phyloP scores from a whole-genome alignment of 2,888 invertebrate species.

The Zhuqinia jingwanae region DNA sequence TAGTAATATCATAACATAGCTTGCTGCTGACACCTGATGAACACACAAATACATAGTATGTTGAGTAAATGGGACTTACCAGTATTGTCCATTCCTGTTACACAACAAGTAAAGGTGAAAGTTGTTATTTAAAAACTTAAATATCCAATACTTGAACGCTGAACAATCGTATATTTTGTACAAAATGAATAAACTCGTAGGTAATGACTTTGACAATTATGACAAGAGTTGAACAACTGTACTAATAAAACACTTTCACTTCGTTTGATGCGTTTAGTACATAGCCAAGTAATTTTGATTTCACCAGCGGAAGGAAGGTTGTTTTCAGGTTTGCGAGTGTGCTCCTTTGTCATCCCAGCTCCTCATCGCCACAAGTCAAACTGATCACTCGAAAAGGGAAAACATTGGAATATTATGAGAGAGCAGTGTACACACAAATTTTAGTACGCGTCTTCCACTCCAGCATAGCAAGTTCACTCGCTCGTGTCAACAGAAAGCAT shows the following conservation, averaged over 20 bases:
- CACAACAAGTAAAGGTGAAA: not conserved
- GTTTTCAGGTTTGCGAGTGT: not conserved
- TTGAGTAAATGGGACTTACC: not conserved
- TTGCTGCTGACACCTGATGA: conserved; percentile 25
- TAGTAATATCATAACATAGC: not conserved
- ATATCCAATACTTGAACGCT: too few relatives aligned
- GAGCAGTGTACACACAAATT: not conserved
- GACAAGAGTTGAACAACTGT: too few relatives aligned
- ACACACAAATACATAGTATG: too few relatives aligned
- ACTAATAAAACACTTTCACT: conserved; percentile 8
- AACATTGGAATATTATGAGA: conserved; percentile 1
- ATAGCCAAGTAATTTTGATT: not conserved
- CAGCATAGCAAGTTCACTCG: too few relatives aligned
- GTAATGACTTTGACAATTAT: too few relatives aligned
- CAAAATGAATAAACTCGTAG: too few relatives aligned
- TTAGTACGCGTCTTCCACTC: not conserved
- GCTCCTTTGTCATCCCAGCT: conserved; percentile 29
- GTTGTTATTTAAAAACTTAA: too few relatives aligned
- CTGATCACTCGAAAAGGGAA: conserved; percentile 20
- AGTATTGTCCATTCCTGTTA: not conserved
- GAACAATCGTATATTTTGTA: too few relatives aligned
- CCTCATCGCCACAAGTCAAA: conserved; percentile 41
- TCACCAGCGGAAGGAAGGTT: not conserved
- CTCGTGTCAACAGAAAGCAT: not conserved
- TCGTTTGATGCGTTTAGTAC: too few relatives aligned